Conservation (phyloP, 2,797 vertebrate species). For the Carcharodon carcharias region DNA sequence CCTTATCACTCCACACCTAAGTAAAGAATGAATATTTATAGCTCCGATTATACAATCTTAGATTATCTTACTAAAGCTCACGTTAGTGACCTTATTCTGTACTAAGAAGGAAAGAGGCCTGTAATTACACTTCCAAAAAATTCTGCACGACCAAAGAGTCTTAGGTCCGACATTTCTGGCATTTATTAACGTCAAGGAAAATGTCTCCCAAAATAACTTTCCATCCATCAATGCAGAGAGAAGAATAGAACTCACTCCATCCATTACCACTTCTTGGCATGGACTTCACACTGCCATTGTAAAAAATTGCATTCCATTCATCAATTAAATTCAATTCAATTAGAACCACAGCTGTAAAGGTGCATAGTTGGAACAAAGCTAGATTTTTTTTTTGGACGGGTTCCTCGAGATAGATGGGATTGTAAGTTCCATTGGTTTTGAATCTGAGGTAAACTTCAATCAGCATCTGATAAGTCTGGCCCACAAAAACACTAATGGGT, state of each 20-base stretch:
- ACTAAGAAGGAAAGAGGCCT: neutral
- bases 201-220: neutral
- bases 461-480: neutral
- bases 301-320: neutral
- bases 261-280: constrained; percentile 5
- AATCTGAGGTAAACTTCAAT: neutral
- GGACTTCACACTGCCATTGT: constrained; percentile 7
- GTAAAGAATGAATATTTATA: neutral
- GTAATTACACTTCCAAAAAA: neutral
- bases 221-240: neutral
- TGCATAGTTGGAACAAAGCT: neutral
- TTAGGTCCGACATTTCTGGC: neutral
- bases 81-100: neutral
- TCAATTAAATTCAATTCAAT: constrained; percentile 3
- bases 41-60: neutral
- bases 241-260: constrained; percentile 1
- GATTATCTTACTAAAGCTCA: neutral
- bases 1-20: neutral
- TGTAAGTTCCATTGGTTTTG: neutral
- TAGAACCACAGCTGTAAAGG: neutral
- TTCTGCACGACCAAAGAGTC: neutral
- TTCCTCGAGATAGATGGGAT: neutral
- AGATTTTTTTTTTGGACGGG: neutral
- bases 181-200: constrained; percentile 7
- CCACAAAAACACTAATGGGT: neutral